Evolutionary conservation across 1,140 invertebrate species (phyloP), one percentile per base, ranked within the genome.

Genomic region (Chionoecetes opilio): DNA sequence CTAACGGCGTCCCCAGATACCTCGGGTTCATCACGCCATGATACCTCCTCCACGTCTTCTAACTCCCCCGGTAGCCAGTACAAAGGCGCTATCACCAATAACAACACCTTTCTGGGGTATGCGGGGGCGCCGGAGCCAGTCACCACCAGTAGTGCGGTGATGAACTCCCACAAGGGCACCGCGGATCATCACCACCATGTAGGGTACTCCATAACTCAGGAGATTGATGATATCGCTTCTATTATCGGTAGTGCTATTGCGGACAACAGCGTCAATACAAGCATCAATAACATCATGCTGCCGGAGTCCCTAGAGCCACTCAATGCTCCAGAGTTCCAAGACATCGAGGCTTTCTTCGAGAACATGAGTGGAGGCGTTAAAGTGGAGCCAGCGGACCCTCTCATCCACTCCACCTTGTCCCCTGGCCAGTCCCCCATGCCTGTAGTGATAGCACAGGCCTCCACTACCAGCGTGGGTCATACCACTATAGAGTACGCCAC

Each of bases 201-300:
- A 29, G 95, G 96, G 35, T 96, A 97, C 94, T 96, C 97, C 35
- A 96, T 97, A 11, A 97, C 97, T 29, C 97, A 97, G 1, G 98
- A 98, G 96, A 98, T 99, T 96, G 98, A 99, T 95, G 98, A 99
- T 96, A 98, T 99, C 95, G 98, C 98, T 0, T 98, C 98, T 29
- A 98, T 99, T 32, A 99, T 99, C 91, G 98, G 98, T 0, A 98
- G 98, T 0, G 98, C 98, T n/a, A 99, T 99, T 96, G 98, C 98
- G 0, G 98, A 99, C 96, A 98, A 98, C 17, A 98, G 97, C 6
- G 98, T 98, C 96, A 97, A 97, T 85, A 96, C 96, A 82, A 95
- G 97, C 98, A 82, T 97, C 98, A 93, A 95, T 94, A 97, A 53
- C 97, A 96, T 95, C 86, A 94, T 94, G 95, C 89, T 96, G 46